Base-by-base conservation (phyloP, 2,888 invertebrate genomes). In the Heliconius cydno region DNA sequence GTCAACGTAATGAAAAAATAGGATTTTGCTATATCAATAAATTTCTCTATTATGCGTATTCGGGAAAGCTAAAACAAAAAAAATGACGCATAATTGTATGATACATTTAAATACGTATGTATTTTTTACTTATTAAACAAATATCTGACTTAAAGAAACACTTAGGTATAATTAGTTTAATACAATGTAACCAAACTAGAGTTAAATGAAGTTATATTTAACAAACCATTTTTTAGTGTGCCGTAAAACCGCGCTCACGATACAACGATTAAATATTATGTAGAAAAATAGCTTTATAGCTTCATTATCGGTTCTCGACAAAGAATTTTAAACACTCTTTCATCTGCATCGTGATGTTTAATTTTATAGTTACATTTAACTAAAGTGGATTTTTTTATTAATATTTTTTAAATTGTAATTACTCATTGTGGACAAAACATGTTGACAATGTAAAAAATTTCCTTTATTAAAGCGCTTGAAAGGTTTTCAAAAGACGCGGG, bases 121-220 rank as follows among this genome's bases (percentile, higher is more conserved):
- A 41, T 9, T 41, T 13, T 46, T 46, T 46, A 2, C 4, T 19
- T 52, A 52, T 2, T 19, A 52, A 52, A n/a, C 38, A 70, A 70
- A n/a, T 68, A 12, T 12, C 1, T 22, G 13, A 10, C 46, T 52
- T 19, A 22, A 72, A 12, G 3, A 57, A 57, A 34, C 57, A 52
- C 10, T 57, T 13, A 57, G 2, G n/a, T 70, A 70, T 34, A 73
- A 73, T 34, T 73, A n/a, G 57, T 65, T 28, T 41, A 73, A 60
- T 60, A 84, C 83, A 84, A 81, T 80, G 85, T 85, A 85, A 81
- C 76, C 82, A 80, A 84, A 82, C 79, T 82, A 84, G 83, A 81
- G 82, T 82, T 84, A 87, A 88, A 87, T 86, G 86, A 87, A 87
- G 86, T 88, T 86, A 88, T 85, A 84, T 81, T 84, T 85, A 85